These are phyloP conservation scores for Rhamphomyia laevipes DNA, from an alignment of 2,888 invertebrate genomes.

Conservation along the genomic window DNA sequence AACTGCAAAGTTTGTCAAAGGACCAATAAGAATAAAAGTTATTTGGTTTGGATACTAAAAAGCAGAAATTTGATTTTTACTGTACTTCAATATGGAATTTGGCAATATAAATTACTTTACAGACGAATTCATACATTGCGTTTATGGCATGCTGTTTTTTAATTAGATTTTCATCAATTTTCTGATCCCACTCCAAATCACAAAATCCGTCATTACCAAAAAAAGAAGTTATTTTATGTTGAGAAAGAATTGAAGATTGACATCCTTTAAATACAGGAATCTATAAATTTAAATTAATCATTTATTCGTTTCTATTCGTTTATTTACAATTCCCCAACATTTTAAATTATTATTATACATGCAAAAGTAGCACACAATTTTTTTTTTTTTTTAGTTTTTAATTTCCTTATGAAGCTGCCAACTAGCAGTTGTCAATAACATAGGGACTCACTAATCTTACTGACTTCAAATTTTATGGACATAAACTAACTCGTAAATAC, in stretches of 20 bases:
- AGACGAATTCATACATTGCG: constrained; percentile 48
- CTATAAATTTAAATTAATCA: constrained; percentile 11
- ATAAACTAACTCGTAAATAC: too few species aligned
- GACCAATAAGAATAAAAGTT: constrained; percentile 53
- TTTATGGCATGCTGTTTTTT: constrained; percentile 46
- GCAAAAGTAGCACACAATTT: too few species aligned
- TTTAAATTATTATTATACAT: too few species aligned
- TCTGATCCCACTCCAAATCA: constrained; percentile 41
- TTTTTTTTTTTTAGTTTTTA: too few species aligned
- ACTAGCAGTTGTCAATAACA: too few species aligned
- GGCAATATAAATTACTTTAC: constrained; percentile 34
- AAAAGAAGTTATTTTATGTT: constrained; percentile 39
- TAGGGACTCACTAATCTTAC: too few species aligned
- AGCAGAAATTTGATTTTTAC: not conserved
- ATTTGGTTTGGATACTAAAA: constrained; percentile 42
- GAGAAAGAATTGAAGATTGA: constrained; percentile 24
- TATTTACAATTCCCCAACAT: too few species aligned
- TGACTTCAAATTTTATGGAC: too few species aligned
- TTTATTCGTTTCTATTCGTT: too few species aligned
- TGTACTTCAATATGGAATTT: not conserved
- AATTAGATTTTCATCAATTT: constrained; percentile 37
- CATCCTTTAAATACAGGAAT: constrained; percentile 25
- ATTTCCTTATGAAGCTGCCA: too few species aligned
- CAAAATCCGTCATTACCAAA: constrained; percentile 64
- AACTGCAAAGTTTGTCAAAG: constrained; percentile 69